phyloP scores from a whole-genome alignment of 2,113 vertebrate genomes.

The Phalacrocorax aristotelis region DNA sequence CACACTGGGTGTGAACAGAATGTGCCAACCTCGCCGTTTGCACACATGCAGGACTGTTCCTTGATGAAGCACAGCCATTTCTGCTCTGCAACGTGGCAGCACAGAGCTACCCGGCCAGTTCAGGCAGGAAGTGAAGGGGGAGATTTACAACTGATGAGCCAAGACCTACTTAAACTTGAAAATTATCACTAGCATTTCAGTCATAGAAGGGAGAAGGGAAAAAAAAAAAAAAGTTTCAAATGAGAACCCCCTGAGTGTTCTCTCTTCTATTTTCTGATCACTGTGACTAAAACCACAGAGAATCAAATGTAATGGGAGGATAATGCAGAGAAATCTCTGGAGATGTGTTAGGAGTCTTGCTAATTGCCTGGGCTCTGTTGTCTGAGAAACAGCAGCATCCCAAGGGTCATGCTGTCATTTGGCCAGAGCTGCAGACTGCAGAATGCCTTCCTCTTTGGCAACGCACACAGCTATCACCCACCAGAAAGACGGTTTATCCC shows the following conservation, averaged over 20 bases:
- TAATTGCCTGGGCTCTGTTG: not conserved
- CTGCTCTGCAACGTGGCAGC: constrained; percentile 26
- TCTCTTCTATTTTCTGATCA: not conserved
- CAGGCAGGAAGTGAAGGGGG: not conserved
- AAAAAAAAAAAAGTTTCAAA: not conserved
- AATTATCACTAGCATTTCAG: not conserved
- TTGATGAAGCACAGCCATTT: not conserved
- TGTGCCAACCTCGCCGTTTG: not conserved
- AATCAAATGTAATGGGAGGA: not conserved
- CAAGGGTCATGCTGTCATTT: not conserved
- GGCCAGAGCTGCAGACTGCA: not conserved
- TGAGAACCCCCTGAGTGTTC: not conserved
- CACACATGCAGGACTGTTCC: not conserved
- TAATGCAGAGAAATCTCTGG: not conserved
- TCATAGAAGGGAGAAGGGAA: not conserved
- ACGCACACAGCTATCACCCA: not conserved
- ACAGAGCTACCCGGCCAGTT: not conserved
- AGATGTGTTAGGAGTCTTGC: not conserved
- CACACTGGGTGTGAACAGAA: not conserved
- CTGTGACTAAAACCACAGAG: not conserved
- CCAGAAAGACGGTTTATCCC: not conserved
- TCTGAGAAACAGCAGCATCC: constrained; percentile 8
- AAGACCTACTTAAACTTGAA: not conserved
- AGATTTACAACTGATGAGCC: not conserved
- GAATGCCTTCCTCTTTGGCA: not conserved